Evolutionary conservation across 2,888 invertebrate genomes (phyloP).

Genomic region (Orchestes rusci): DNA sequence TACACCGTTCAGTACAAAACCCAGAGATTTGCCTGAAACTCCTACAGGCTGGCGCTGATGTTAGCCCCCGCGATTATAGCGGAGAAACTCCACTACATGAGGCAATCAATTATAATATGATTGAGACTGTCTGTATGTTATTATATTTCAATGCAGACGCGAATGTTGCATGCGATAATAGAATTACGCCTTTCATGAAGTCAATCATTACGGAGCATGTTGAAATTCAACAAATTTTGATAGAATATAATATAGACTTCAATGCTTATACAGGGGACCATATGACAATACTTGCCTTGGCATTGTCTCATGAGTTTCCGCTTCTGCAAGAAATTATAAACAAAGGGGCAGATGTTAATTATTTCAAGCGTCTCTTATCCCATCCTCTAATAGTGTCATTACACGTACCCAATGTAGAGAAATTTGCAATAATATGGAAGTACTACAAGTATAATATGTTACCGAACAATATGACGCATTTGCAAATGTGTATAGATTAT

Average conservation of each 20-base stretch:
- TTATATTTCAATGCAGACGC: slow-evolving; percentile 34
- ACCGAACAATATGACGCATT: slow-evolving; percentile 14
- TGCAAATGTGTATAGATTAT: slow-evolving; percentile 16
- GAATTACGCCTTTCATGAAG: slow-evolving; percentile 32
- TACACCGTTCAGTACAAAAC: slow-evolving; percentile 30
- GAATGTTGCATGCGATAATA: slow-evolving; percentile 23
- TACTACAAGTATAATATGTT: slow-evolving; percentile 23
- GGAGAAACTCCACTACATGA: slow-evolving; percentile 32
- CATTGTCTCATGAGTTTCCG: slow-evolving; percentile 26
- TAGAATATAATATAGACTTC: slow-evolving; percentile 31
- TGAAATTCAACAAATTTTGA: slow-evolving; percentile 27
- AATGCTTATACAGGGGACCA: slow-evolving; percentile 24
- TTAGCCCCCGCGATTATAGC: slow-evolving; percentile 29
- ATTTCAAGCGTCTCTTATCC: slow-evolving; percentile 20
- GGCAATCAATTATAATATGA: slow-evolving; percentile 24
- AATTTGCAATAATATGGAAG: slow-evolving; percentile 28
- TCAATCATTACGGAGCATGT: slow-evolving; percentile 24
- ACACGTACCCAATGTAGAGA: slow-evolving; percentile 22
- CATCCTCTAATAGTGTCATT: slow-evolving; percentile 24
- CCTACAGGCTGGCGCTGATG: slow-evolving; percentile 31
- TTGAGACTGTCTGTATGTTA: slow-evolving; percentile 33
- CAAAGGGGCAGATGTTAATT: slow-evolving; percentile 30
- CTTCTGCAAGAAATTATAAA: slow-evolving; percentile 29
- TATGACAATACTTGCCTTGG: slow-evolving; percentile 27
- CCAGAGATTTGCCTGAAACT: slow-evolving; percentile 27